Conservation (phyloP, 2,888 invertebrate species). For the Shargacucullia verbasci region DNA sequence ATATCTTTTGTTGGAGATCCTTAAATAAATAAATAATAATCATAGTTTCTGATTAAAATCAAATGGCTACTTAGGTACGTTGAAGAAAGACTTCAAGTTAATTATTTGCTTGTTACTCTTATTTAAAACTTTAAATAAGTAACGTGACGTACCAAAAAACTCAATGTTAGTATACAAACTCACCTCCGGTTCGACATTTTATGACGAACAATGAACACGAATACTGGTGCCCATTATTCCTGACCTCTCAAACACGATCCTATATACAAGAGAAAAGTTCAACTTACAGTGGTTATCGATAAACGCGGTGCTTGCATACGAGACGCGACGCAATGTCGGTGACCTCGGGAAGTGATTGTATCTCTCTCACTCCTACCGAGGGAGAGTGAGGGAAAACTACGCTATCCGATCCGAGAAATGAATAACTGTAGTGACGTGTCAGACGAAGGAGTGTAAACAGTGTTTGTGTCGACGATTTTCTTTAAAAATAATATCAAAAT, state of each 20-base stretch:
- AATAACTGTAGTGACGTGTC: conserved; percentile 73
- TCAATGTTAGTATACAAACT: conserved; percentile 43
- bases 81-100: too few relatives aligned
- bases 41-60: too few relatives aligned
- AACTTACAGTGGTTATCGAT: conserved; percentile 50
- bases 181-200: conserved; percentile 48
- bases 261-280: conserved; percentile 44
- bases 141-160: too few relatives aligned
- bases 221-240: conserved; percentile 16
- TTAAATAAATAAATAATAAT: too few relatives aligned
- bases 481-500: conserved; percentile 56
- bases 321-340: conserved; percentile 68
- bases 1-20: too few relatives aligned
- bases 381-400: conserved; percentile 58
- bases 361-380: conserved; percentile 56
- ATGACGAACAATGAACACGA: conserved; percentile 37
- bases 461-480: conserved; percentile 35
- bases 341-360: conserved; percentile 65
- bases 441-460: conserved; percentile 69
- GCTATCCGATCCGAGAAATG: conserved; percentile 74
- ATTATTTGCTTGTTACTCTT: too few relatives aligned
- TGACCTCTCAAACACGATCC: conserved; percentile 14
- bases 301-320: conserved; percentile 49
- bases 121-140: too few relatives aligned
- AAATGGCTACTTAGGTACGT: too few relatives aligned